Percentiles rank a stretch among this genome's conserved stretches.
phyloP scores from a whole-genome alignment of 2,888 invertebrate species.

The Shargacucullia verbasci region DNA sequence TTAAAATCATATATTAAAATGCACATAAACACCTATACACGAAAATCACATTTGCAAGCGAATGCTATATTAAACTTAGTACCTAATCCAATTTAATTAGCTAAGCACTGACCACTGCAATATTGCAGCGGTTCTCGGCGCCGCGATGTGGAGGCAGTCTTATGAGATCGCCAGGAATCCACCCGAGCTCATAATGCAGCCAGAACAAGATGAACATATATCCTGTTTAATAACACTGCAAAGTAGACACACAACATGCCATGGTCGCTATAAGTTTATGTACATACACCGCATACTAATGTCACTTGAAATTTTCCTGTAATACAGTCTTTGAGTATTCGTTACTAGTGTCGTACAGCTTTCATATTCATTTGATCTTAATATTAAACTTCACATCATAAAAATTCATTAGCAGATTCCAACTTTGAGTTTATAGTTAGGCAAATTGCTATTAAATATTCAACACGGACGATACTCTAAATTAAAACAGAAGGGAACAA shows the following conservation, averaged over 20 bases:
- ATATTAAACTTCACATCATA: slow-evolving; percentile 8
- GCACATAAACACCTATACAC: slow-evolving; percentile 29
- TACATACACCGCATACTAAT: slow-evolving; percentile 46
- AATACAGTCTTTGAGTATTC: slow-evolving; percentile 30
- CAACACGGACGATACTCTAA: slow-evolving; percentile 14
- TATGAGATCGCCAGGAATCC: slow-evolving; percentile 53
- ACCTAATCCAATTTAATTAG: slow-evolving; percentile 37
- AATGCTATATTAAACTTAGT: slow-evolving; percentile 25
- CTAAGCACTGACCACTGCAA: slow-evolving; percentile 40
- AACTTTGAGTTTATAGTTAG: slow-evolving; percentile 13
- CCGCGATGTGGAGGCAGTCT: slow-evolving; percentile 43
- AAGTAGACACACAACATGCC: slow-evolving; percentile 38
- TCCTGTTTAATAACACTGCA: slow-evolving; percentile 46
- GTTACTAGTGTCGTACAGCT: slow-evolving; percentile 24
- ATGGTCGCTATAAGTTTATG: slow-evolving; percentile 36
- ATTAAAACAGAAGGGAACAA: slow-evolving; percentile 30
- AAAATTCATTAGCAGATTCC: slow-evolving; percentile 30
- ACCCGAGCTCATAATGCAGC: slow-evolving; percentile 48
- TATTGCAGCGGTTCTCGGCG: slow-evolving; percentile 41
- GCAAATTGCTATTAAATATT: slow-evolving; percentile 14
- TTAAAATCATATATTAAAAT: not conserved
- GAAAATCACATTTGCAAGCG: slow-evolving; percentile 39
- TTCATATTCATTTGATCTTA: slow-evolving; percentile 27
- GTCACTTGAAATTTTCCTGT: slow-evolving; percentile 40
- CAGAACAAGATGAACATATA: slow-evolving; percentile 43